Evolutionary conservation across 2,113 vertebrate genomes (phyloP), one percentile per base, ranked within the genome.

Genomic region (Oryzias curvinotus): DNA sequence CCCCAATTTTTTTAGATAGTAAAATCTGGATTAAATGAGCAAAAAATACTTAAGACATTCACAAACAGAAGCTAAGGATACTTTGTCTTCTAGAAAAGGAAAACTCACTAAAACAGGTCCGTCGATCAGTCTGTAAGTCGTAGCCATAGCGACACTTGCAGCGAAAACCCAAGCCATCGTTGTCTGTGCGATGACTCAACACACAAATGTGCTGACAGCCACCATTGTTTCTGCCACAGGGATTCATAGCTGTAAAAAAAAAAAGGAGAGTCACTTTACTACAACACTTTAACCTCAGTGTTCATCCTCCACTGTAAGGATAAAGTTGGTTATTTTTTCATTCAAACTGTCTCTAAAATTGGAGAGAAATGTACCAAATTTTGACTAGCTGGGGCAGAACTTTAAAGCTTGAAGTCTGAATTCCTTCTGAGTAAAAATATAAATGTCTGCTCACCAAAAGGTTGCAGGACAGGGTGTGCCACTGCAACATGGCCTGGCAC

Each of bases 131-230:
- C 3, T 85, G 78, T 17, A 91, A 76, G 61, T 91, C 87, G 12
- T 88, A 91, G 48, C 89, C 90, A 30, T 85, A 59, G 58, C 83
- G 85, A 77, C 89, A 91, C 59, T 90, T 90, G 73, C 90, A 91
- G 57, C 88, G 87, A 63, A 73, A 89, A 49, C 89, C 89, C 61
- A 91, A 74, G 46, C 90, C 90, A 1, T 71, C 83, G 4, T 88
- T 91, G 80, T 90, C 87, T 0, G 69, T 45, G 45, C 79, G 71
- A 36, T 91, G 88, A 68, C 87, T 91, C 73, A 91, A 81, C 3
- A 89, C 74, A 55, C 90, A 91, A 56, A 91, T 90, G 6, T 91
- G 90, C 55, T 90, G 82, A 59, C 90, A 91, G 17, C 90, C 86
- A 2, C 90, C 90, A 2, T 91, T 91, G 86, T 90, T 75, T 61